Evolutionary conservation across 2,113 vertebrate genomes (phyloP).

Genomic region (Sinocyclocheilus maitianheensis): DNA sequence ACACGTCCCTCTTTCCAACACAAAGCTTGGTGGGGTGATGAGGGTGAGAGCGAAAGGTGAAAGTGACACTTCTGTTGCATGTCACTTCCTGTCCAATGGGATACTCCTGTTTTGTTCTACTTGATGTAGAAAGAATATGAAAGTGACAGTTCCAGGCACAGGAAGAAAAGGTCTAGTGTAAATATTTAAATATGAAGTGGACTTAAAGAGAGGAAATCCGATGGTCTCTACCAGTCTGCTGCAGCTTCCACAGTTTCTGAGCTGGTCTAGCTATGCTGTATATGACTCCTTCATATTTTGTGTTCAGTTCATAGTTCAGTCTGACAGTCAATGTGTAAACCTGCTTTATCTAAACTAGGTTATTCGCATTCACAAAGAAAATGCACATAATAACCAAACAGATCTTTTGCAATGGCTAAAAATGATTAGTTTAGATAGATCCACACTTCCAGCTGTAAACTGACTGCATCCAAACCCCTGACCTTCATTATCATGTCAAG

Average conservation of each 20-base stretch:
- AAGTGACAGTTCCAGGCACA: neutral
- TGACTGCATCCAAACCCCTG: neutral
- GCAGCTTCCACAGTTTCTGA: neutral
- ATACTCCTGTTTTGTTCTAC: neutral
- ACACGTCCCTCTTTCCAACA: constrained; percentile 23
- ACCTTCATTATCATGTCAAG: neutral
- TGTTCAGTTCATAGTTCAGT: neutral
- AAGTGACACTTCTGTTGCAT: constrained; percentile 26
- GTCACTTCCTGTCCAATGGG: neutral
- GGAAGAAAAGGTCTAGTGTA: constrained; percentile 1
- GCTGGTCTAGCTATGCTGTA: neutral
- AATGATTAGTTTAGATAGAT: neutral
- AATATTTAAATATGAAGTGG: neutral
- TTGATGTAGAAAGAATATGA: neutral
- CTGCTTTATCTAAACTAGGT: neutral
- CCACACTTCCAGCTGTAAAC: neutral
- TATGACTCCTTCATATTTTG: neutral
- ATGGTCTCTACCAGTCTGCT: neutral
- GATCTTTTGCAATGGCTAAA: neutral
- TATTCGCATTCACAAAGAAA: neutral
- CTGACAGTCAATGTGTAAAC: constrained; percentile 3
- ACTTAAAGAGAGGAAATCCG: constrained; percentile 4
- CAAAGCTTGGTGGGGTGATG: neutral
- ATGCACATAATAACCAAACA: neutral
- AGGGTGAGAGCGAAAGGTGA: neutral